These are phyloP conservation scores for Vollenhovia emeryi DNA, from an alignment of 1,140 invertebrate species.

Conservation along the genomic window DNA sequence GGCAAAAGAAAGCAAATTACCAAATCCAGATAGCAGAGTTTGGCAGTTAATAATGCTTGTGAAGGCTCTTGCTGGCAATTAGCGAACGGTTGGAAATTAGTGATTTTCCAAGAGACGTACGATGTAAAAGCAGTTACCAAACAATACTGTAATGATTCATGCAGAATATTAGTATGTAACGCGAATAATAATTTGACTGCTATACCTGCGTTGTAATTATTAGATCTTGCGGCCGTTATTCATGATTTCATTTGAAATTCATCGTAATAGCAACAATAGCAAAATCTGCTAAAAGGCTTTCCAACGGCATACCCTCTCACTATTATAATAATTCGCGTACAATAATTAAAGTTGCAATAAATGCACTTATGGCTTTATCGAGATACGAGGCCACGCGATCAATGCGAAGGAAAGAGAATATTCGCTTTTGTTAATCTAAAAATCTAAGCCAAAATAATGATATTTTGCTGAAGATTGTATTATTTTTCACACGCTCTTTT, in stretches of 20 bases:
- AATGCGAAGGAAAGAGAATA: neutral
- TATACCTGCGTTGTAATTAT: constrained; percentile 55
- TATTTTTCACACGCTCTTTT: constrained; percentile 17
- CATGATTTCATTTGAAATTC: constrained; percentile 62
- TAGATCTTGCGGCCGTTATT: constrained; percentile 60
- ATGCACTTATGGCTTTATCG: constrained; percentile 37
- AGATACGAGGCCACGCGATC: neutral
- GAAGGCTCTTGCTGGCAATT: constrained; percentile 5
- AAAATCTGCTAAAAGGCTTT: constrained; percentile 59
- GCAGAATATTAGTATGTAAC: constrained; percentile 60
- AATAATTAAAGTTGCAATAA: constrained; percentile 56
- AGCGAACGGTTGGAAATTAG: constrained; percentile 26
- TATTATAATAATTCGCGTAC: constrained; percentile 52
- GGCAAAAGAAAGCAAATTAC: neutral
- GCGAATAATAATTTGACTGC: constrained; percentile 56
- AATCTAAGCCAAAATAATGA: neutral
- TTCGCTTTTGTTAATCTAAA: constrained; percentile 7
- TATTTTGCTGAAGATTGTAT: constrained; percentile 1
- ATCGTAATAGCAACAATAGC: constrained; percentile 60
- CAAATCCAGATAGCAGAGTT: neutral
- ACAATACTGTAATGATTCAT: constrained; percentile 57
- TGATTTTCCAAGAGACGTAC: constrained; percentile 38
- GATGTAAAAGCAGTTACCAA: constrained; percentile 53
- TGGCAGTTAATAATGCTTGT: constrained; percentile 11
- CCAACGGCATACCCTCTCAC: constrained; percentile 10